Conservation (phyloP, 2,113 vertebrate species). For the Syngnathoides biaculeatus region DNA sequence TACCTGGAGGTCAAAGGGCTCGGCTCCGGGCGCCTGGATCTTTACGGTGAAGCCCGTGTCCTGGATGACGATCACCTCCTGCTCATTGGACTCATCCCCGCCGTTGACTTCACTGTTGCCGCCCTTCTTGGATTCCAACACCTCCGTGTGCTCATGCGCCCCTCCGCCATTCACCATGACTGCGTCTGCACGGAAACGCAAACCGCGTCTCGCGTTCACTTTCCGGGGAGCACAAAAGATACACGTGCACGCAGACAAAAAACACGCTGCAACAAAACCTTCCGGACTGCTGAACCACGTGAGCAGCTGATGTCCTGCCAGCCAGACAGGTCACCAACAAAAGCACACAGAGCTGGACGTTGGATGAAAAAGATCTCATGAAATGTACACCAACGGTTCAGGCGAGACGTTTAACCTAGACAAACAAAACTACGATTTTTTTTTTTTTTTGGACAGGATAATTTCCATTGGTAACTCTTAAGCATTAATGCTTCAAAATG, state of each 20-base stretch:
- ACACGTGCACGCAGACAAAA: background rate
- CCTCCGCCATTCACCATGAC: conserved; percentile 86
- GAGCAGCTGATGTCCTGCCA: conserved; percentile 9
- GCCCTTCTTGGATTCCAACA: conserved; percentile 75
- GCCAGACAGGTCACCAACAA: conserved; percentile 22
- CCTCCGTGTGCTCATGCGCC: conserved; percentile 73
- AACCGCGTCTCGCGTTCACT: background rate
- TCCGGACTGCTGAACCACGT: conserved; percentile 9
- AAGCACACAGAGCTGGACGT: conserved; percentile 8
- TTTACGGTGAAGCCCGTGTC: conserved; percentile 97
- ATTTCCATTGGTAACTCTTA: too few relatives aligned
- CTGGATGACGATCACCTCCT: conserved; percentile 99
- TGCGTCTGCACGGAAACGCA: conserved; percentile 59
- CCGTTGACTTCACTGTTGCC: conserved; percentile 75
- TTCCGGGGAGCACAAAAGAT: background rate
- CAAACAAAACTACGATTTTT: background rate
- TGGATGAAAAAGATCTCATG: conserved; percentile 19
- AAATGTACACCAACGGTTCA: conserved; percentile 35
- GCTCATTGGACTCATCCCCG: conserved; percentile 84
- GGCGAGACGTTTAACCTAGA: background rate
- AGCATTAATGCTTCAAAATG: too few relatives aligned
- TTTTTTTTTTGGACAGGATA: too few relatives aligned
- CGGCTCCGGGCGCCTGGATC: conserved; percentile 89
- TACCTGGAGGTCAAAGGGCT: conserved; percentile 95
- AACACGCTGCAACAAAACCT: conserved; percentile 9